Conservation (phyloP, 37 sponge, comb jelly and placozoan genomes). For the Cladorhizidae sp. region DNA sequence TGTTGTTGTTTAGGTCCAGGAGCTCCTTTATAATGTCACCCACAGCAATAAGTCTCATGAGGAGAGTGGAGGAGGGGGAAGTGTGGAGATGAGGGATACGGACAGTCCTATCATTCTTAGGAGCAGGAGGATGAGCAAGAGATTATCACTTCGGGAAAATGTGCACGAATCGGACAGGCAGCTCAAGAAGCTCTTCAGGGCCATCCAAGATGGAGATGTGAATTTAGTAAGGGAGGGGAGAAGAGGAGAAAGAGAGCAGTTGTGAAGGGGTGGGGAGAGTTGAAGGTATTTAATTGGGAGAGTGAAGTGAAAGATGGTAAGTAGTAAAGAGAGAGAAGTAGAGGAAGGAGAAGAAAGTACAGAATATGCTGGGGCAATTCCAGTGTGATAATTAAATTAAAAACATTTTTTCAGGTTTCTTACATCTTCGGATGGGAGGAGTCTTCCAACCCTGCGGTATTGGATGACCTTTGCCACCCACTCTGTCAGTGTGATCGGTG, state of each 20-base stretch:
- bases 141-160: slow-evolving; percentile 13
- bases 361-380: no score
- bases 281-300: no score
- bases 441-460: neutral
- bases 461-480: slow-evolving; percentile 57
- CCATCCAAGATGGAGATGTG: slow-evolving; percentile 59
- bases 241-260: neutral
- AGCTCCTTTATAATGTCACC: neutral
- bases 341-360: no score
- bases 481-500: slow-evolving; percentile 85
- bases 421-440: slow-evolving; percentile 65
- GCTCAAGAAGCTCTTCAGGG: slow-evolving; percentile 65
- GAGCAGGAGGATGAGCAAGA: slow-evolving; percentile 5
- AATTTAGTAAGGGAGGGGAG: slow-evolving; percentile 23
- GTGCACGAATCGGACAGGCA: slow-evolving; percentile 25
- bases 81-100: neutral
- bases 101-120: neutral
- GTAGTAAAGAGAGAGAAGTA: neutral
- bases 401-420: no score
- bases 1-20: slow-evolving; percentile 22
- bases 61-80: slow-evolving; percentile 1
- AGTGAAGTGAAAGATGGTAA: neutral
- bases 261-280: neutral
- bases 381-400: no score
- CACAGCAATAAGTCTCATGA: neutral